Evolutionary conservation across 1,140 invertebrate species (phyloP).

Genomic region (Pogonomyrmex barbatus): DNA sequence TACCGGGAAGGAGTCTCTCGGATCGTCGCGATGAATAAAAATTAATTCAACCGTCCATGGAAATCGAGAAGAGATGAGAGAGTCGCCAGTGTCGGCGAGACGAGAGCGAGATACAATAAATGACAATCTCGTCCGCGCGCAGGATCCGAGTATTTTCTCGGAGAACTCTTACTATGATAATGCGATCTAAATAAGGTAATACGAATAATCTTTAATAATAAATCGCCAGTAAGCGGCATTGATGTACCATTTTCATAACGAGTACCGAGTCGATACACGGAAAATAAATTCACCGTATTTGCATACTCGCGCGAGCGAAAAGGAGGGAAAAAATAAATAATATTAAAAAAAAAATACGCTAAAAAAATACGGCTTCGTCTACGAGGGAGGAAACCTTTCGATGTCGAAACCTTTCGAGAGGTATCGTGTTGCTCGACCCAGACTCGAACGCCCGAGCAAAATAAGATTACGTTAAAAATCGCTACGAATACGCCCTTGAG

Average conservation of each 20-base stretch:
- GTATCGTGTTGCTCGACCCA: constrained; percentile 7
- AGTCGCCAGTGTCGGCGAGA: not conserved
- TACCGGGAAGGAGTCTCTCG: constrained; percentile 7
- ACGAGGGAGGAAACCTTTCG: constrained; percentile 33
- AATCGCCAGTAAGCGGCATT: not conserved
- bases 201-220: not conserved
- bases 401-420: not conserved
- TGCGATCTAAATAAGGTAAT: not conserved
- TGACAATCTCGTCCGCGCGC: not conserved
- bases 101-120: constrained; percentile 4
- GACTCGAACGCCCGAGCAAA: not conserved
- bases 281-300: not conserved
- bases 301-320: too few relatives aligned
- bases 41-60: constrained; percentile 37
- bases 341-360: too few relatives aligned
- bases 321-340: not conserved
- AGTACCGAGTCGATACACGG: not conserved
- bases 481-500: constrained; percentile 21
- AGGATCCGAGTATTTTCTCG: not conserved
- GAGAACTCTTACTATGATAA: constrained; percentile 22
- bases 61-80: constrained; percentile 24
- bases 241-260: not conserved
- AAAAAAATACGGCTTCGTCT: constrained; percentile 42
- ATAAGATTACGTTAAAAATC: constrained; percentile 53
- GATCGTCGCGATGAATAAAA: constrained; percentile 46